Percentiles rank a stretch among this genome's conserved stretches.
These are phyloP conservation scores for Ophioninae sp. DNA, from an alignment of 2,888 invertebrate species.

Conservation along the genomic window DNA sequence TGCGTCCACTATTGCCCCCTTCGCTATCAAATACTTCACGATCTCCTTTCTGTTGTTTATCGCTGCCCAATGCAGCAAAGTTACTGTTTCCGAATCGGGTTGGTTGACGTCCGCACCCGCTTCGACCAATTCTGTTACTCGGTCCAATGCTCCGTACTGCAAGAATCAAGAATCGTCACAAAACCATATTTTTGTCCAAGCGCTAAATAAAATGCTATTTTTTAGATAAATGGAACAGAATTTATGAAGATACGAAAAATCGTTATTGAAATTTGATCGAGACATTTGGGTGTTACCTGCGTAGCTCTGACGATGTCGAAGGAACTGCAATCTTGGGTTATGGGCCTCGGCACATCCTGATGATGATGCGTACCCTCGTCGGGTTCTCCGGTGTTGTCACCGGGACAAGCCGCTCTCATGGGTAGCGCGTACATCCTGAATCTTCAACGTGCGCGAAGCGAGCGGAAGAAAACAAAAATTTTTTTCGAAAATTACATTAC, in stretches of 20 bases:
- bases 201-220: no score
- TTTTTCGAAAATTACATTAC: no score
- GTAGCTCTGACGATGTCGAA: constrained; percentile 97
- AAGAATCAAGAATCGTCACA: constrained; percentile 58
- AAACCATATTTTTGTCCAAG: no score
- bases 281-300: constrained; percentile 83
- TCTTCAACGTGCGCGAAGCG: not conserved
- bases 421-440: constrained; percentile 78
- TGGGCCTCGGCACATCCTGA: constrained; percentile 75
- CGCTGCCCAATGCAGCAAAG: constrained; percentile 99
- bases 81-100: constrained; percentile 97
- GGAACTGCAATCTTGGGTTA: constrained; percentile 86
- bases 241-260: not conserved
- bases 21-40: constrained; percentile 92
- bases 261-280: not conserved
- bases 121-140: constrained; percentile 93
- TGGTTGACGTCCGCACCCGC: constrained; percentile 97
- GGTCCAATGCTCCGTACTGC: constrained; percentile 92
- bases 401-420: constrained; percentile 79
- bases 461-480: not conserved
- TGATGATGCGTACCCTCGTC: constrained; percentile 72
- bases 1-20: constrained; percentile 94
- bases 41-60: constrained; percentile 98
- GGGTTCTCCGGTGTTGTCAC: constrained; percentile 75
- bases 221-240: not conserved